A percentile compares a stretch with the other conserved stretches of the same genome.
These are phyloP conservation scores for Oscheius sp. DNA, from an alignment of 2,888 invertebrate genomes.

Conservation along the genomic window DNA sequence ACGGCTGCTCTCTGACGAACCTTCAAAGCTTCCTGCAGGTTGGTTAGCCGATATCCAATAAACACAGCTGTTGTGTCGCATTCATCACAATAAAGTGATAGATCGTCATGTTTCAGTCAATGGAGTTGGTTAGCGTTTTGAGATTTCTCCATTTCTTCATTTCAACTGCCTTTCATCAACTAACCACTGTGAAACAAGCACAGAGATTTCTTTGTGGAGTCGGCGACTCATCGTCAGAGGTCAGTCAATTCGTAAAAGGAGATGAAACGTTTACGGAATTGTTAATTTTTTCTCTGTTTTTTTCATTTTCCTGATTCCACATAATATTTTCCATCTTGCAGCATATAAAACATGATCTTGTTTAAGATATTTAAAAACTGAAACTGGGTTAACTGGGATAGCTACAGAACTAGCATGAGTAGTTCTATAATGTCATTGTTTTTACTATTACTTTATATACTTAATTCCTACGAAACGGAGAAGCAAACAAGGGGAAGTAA, in stretches of 20 bases:
- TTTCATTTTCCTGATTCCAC: too few species aligned
- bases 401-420: too few species aligned
- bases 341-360: too few species aligned
- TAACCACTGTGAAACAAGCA: slow-evolving; percentile 30
- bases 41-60: background rate
- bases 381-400: too few species aligned
- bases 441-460: too few species aligned
- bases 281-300: too few species aligned
- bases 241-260: background rate
- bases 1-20: slow-evolving; percentile 14
- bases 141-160: slow-evolving; percentile 42
- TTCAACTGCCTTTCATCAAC: slow-evolving; percentile 41
- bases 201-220: slow-evolving; percentile 5
- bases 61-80: background rate
- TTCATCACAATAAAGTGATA: background rate
- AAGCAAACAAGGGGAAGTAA: too few species aligned
- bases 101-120: slow-evolving; percentile 1
- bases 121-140: slow-evolving; percentile 25
- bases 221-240: background rate
- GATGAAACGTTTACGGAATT: too few species aligned
- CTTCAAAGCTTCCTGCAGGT: slow-evolving; percentile 21
- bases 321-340: too few species aligned
- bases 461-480: too few species aligned
- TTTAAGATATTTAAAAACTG: too few species aligned
- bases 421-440: too few species aligned